Evolutionary conservation across 2,113 vertebrate species (phyloP), one percentile per base, ranked within the genome.

Genomic region (Entomyzon cyanotis): DNA sequence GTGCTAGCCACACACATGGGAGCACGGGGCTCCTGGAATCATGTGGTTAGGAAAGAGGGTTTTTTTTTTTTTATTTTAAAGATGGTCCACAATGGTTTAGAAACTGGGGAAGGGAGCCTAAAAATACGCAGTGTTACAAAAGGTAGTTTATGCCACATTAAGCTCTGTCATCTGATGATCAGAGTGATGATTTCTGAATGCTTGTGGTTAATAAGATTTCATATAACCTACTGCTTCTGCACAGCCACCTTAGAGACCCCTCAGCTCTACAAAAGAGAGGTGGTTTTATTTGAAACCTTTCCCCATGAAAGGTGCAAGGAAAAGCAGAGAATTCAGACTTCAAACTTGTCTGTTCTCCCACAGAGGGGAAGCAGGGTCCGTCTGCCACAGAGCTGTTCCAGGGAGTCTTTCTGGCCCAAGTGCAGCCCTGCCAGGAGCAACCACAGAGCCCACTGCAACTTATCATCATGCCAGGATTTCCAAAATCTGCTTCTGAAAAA

Each of bases 11-110:
- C n/a, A n/a, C n/a, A n/a, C 20, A 41, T 0, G 0, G 35, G 10
- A 50, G 3, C 21, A 50, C 9, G 33, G 27, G 46, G 7, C 2
- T 78, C 17, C 24, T 68, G 41, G 15, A 78, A 11, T 16, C 41
- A 25, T 0, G 0, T 11, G 6, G 12, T 59, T 60, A 53, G 3
- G 10, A 25, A 53, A 60, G 7, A 63, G 2, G n/a, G n/a, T n/a
- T 14, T 24, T 33, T 22, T 21, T 2, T 39, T 24, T 7, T 37
- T 37, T 59, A 37, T 37, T 46, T 35, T 11, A 17, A 41, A 47
- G 2, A 25, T 9, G 2, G 16, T 15, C 18, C 13, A 62, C 35
- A 58, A 9, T 28, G 50, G 3, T 33, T 44, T 21, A 81, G 42
- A 47, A 84, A 78, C 12, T 23, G 10, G 10, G 82, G 33, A 85